Percentiles rank a stretch among this genome's conserved stretches.
Conservation (phyloP, 2,797 vertebrate species). For the Falco biarmicus region DNA sequence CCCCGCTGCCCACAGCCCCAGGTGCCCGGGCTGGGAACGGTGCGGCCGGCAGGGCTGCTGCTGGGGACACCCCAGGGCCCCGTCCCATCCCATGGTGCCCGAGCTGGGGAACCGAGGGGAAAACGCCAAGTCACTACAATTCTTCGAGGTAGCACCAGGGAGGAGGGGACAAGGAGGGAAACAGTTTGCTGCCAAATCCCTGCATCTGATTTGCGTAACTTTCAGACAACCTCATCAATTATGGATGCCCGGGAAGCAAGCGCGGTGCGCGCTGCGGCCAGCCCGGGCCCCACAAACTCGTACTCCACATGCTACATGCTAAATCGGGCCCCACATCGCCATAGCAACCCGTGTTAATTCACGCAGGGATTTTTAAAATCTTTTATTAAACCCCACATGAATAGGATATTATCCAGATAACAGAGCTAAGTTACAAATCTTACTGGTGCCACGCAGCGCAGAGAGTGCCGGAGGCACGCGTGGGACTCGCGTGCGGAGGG, state of each 20-base stretch:
- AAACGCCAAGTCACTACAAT: constrained; percentile 68
- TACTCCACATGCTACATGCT: background rate
- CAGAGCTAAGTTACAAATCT: constrained; percentile 52
- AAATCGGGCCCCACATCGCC: constrained; percentile 67
- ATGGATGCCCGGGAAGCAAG: constrained; percentile 60
- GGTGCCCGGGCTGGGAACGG: background rate
- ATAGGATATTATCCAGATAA: constrained; percentile 58
- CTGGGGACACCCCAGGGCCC: background rate
- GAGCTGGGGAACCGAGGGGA: background rate
- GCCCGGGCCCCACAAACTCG: constrained; percentile 36
- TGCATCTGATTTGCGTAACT: constrained; percentile 71
- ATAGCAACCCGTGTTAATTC: constrained; percentile 75
- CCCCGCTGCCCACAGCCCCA: fast-evolving
- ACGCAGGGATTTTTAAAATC: constrained; percentile 75
- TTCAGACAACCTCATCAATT: constrained; percentile 73
- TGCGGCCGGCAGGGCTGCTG: fast-evolving
- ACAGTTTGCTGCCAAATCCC: constrained; percentile 62
- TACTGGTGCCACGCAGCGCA: background rate
- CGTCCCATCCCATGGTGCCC: fast-evolving
- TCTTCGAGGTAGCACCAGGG: constrained; percentile 62
- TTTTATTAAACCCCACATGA: constrained; percentile 65
- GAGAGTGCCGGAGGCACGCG: background rate
- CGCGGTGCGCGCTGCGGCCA: constrained; percentile 13
- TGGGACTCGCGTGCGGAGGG: background rate
- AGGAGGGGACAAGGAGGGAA: constrained; percentile 52